Conservation (phyloP, 2,888 invertebrate genomes). For the Monochamus alternatus region DNA sequence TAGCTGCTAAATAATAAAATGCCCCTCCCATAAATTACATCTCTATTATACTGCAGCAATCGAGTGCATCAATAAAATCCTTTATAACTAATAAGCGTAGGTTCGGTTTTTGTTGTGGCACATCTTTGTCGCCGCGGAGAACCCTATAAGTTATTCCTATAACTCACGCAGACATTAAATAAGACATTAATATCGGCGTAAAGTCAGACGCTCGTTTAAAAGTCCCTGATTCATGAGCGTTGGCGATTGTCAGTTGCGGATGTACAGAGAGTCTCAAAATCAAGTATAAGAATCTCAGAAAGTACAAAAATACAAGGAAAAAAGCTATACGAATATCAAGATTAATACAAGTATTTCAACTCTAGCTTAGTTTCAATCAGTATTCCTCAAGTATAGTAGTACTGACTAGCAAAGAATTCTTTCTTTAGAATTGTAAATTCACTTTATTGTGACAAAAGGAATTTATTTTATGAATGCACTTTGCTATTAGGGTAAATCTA, state of each 20-base stretch:
- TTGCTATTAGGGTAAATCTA: too few relatives aligned
- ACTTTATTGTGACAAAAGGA: too few relatives aligned
- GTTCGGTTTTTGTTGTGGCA: slow-evolving; percentile 1
- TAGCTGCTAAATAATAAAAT: slow-evolving; percentile 32
- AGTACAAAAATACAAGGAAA: too few relatives aligned
- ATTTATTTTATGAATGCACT: too few relatives aligned
- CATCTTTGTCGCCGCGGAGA: slow-evolving; percentile 8
- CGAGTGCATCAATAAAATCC: slow-evolving; percentile 29
- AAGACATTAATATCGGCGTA: slow-evolving; percentile 35
- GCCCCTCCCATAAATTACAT: slow-evolving; percentile 21
- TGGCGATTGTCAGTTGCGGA: slow-evolving; percentile 16
- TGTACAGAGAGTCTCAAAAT: not conserved
- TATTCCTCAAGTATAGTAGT: too few relatives aligned
- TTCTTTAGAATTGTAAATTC: too few relatives aligned
- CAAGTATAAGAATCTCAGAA: too few relatives aligned
- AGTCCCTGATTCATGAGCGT: slow-evolving; percentile 15
- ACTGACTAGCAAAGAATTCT: too few relatives aligned
- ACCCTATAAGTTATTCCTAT: slow-evolving; percentile 34
- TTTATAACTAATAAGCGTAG: slow-evolving; percentile 36
- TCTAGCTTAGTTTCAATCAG: too few relatives aligned
- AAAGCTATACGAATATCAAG: too few relatives aligned
- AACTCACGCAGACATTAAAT: slow-evolving; percentile 35
- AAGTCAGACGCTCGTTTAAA: slow-evolving; percentile 20
- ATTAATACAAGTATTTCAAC: too few relatives aligned
- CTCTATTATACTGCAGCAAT: slow-evolving; percentile 35